These are phyloP conservation scores for Astyanax mexicanus DNA, from an alignment of 2,797 vertebrate genomes.

Conservation along the genomic window DNA sequence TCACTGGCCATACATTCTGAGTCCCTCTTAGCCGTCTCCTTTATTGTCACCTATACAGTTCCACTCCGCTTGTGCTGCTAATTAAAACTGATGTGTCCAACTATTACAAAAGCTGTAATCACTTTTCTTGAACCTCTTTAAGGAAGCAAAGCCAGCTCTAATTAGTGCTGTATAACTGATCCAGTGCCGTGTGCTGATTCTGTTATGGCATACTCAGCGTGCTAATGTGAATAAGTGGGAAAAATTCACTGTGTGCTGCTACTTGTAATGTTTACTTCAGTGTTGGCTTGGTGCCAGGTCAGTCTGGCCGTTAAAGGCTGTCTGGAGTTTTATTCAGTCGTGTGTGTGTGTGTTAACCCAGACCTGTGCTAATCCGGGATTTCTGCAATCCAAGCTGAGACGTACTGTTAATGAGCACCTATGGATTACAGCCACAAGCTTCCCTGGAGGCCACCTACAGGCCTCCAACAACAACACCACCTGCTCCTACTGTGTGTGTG, in stretches of 20 bases:
- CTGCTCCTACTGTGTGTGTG: conserved; percentile 40
- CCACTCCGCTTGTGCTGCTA: not conserved
- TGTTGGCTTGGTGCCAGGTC: conserved; percentile 34
- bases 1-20: conserved; percentile 69
- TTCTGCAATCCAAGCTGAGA: conserved; percentile 49
- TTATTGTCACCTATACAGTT: conserved; percentile 29
- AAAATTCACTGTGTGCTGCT: not conserved
- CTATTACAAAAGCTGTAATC: conserved; percentile 7
- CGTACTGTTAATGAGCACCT: conserved; percentile 55
- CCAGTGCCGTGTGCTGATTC: not conserved
- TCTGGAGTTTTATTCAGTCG: conserved; percentile 45
- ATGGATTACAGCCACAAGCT: conserved; percentile 49
- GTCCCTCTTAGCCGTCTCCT: conserved; percentile 55
- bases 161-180: conserved; percentile 15
- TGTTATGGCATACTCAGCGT: not conserved
- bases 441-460: conserved; percentile 46
- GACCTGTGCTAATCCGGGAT: conserved; percentile 58
- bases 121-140: conserved; percentile 1
- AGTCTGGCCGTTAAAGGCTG: conserved; percentile 44
- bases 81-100: conserved; percentile 12
- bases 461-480: conserved; percentile 48
- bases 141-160: not conserved
- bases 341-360: conserved; percentile 43
- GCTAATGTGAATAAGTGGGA: conserved; percentile 7
- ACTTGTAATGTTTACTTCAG: conserved; percentile 42